These are phyloP conservation scores for Odontamblyopus rebecca DNA, from an alignment of 2,797 vertebrate species.

Conservation along the genomic window DNA sequence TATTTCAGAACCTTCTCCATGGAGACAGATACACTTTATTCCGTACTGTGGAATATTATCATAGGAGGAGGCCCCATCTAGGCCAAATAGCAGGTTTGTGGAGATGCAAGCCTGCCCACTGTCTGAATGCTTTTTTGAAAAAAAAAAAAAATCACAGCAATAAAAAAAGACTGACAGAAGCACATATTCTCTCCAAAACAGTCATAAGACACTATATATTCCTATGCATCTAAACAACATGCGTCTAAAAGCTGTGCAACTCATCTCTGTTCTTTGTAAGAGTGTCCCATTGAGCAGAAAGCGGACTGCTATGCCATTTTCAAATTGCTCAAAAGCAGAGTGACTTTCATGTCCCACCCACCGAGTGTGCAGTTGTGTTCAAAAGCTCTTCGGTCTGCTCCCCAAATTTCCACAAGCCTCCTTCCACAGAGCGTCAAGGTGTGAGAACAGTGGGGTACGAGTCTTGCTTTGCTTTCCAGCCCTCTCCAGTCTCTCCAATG, in stretches of 20 bases:
- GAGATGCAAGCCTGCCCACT: too few relatives aligned
- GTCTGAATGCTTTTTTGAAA: too few relatives aligned
- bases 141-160: too few relatives aligned
- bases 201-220: background rate
- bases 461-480: constrained; percentile 13
- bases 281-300: constrained; percentile 5
- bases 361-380: background rate
- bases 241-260: too few relatives aligned
- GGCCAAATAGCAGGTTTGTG: too few relatives aligned
- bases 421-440: constrained; percentile 9
- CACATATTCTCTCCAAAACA: background rate
- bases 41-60: too few relatives aligned
- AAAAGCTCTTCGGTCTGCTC: constrained; percentile 12
- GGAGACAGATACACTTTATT: too few relatives aligned
- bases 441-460: constrained; percentile 23
- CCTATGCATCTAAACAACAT: too few relatives aligned
- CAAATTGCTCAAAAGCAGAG: constrained; percentile 2
- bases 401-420: constrained; percentile 13
- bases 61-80: too few relatives aligned
- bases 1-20: too few relatives aligned
- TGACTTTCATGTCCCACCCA: background rate
- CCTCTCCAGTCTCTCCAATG: constrained; percentile 19
- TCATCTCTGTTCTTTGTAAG: background rate
- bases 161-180: too few relatives aligned
- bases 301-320: background rate